Conservation (phyloP, 2,113 vertebrate genomes). For the Cathartes aura region DNA sequence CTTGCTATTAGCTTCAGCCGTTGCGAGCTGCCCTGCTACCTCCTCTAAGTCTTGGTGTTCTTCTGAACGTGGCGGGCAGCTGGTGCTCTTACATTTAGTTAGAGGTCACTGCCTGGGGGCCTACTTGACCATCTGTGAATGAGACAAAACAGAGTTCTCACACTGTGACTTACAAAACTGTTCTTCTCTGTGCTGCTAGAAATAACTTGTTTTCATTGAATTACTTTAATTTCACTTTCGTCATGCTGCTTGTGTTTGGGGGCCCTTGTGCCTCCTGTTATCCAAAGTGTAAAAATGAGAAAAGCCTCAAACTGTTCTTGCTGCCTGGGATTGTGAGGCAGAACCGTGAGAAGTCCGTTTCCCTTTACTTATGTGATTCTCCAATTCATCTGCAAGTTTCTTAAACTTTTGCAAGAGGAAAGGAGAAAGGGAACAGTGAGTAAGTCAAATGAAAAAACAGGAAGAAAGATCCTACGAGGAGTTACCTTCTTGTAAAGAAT, state of each 20-base stretch:
- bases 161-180: not conserved
- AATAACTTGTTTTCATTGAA: not conserved
- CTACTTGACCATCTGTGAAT: not conserved
- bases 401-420: not conserved
- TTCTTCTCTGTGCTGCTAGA: not conserved
- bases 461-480: not conserved
- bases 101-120: not conserved
- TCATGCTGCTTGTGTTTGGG: not conserved
- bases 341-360: not conserved
- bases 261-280: not conserved
- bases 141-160: not conserved
- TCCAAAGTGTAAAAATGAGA: not conserved
- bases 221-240: not conserved
- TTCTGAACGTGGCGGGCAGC: fast-evolving
- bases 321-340: not conserved
- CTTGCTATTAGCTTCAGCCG: not conserved
- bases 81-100: not conserved
- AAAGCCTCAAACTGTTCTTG: not conserved
- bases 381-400: not conserved
- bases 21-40: not conserved
- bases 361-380: not conserved
- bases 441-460: not conserved
- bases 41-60: not conserved
- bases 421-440: not conserved
- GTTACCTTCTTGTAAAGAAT: not conserved